Evolutionary conservation across 2,888 invertebrate genomes (phyloP), one percentile per base, ranked within the genome.

Genomic region (Mylabris sibirica): DNA sequence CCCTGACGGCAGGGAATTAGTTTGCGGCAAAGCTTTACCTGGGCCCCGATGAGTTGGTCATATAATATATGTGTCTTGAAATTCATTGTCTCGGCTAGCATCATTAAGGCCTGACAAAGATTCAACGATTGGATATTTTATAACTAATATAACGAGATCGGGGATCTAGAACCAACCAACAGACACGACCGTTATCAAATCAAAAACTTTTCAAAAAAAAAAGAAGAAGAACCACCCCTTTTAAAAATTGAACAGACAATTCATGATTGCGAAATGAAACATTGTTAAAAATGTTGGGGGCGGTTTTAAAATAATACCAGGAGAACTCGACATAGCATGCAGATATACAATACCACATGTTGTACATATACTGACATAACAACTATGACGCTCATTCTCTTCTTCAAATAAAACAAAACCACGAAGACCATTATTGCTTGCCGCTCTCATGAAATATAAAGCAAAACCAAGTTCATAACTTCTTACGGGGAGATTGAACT

Each of bases 1-100:
- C 80, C 82, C 79, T 80, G 82, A 82, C 82, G 82, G 82, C 79
- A 78, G 80, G 81, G 83, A 84, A 81, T 81, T 80, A 80, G 80
- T 80, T 79, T 80, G 81, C 81, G 80, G 81, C 81, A 80, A 79
- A 80, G 74, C 79, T 78, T 77, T 79, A 78, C 78, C 76, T 80
- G 79, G 77, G 76, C 75, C 76, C 76, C 77, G 77, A 75, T 79
- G 75, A 76, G 72, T 77, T 78, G 75, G 72, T 75, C 75, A 69
- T 74, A 79, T 79, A 78, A 77, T 78, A 76, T 78, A 76, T 76
- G 76, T 78, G 78, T 77, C 77, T 77, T 74, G 76, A 74, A 77
- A 78, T 75, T 78, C 76, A 77, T 80, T 80, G 80, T 79, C 80
- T 80, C 77, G 76, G 72, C 73, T 70, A 76, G 76, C 77, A 78